phyloP scores from a whole-genome alignment of 2,888 invertebrate species.

The Nasonovia ribisnigri region DNA sequence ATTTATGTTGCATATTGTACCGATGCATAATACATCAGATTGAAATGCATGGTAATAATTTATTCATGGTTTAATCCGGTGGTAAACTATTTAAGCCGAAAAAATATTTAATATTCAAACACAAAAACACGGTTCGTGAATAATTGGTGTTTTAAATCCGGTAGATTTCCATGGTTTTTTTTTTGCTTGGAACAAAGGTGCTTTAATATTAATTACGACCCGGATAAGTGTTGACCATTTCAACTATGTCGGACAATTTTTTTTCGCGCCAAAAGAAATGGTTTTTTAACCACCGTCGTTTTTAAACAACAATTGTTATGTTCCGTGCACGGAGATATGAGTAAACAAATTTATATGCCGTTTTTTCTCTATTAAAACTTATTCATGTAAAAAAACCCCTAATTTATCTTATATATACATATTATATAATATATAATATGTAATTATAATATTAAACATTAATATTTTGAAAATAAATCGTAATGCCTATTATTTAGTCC shows the following conservation, averaged over 20 bases:
- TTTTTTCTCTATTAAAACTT: background rate
- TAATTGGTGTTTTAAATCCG: slow-evolving; percentile 29
- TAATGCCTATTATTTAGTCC: background rate
- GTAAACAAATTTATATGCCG: background rate
- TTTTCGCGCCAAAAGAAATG: background rate
- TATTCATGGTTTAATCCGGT: background rate
- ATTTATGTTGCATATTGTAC: background rate
- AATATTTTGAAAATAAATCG: background rate
- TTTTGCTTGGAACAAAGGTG: background rate
- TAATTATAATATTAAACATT: background rate
- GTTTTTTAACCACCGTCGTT: too few species aligned
- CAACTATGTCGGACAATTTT: background rate
- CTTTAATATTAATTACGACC: background rate
- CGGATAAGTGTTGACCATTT: slow-evolving; percentile 1
- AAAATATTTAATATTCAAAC: slow-evolving; percentile 21
- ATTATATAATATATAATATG: background rate
- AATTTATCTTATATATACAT: too few species aligned
- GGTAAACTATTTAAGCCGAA: background rate
- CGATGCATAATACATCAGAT: background rate
- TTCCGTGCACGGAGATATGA: background rate
- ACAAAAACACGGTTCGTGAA: slow-evolving; percentile 19
- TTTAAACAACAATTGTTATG: background rate
- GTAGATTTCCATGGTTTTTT: background rate
- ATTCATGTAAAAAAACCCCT: background rate
- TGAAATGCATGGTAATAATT: background rate